Conservation (phyloP, 2,113 vertebrate species). For the Oreotragus oreotragus region DNA sequence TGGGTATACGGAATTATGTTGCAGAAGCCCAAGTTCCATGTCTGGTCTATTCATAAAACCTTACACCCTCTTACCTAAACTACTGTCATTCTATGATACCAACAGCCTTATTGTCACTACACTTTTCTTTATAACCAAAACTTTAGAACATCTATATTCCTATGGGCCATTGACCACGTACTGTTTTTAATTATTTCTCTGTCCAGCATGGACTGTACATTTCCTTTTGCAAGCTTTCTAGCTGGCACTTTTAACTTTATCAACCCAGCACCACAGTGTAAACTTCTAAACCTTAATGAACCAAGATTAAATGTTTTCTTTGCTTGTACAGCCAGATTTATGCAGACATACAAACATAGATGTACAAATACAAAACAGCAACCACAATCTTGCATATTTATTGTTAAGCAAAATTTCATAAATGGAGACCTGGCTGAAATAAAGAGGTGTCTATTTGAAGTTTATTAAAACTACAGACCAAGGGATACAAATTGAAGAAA, state of each 20-base stretch:
- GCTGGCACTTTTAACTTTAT: not conserved
- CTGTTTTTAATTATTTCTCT: not conserved
- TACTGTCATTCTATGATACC: not conserved
- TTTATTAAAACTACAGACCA: not conserved
- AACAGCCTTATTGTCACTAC: not conserved
- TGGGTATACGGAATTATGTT: not conserved
- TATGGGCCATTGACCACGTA: not conserved
- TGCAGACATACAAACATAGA: not conserved
- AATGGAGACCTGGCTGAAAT: not conserved
- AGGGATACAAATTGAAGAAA: not conserved
- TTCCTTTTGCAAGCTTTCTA: not conserved
- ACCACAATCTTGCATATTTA: not conserved
- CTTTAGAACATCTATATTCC: not conserved
- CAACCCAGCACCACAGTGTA: not conserved
- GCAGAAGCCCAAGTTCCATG: not conserved
- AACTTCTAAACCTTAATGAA: not conserved
- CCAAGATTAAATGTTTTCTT: not conserved
- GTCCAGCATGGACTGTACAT: not conserved
- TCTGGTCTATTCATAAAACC: not conserved
- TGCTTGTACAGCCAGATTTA: not conserved
- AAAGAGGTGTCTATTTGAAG: not conserved
- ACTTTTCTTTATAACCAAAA: not conserved
- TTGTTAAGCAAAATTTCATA: not conserved
- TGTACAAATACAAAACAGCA: not conserved
- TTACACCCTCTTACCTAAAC: not conserved